Evolutionary conservation across 2,797 vertebrate species (phyloP).

Genomic region (Potorous gilbertii): DNA sequence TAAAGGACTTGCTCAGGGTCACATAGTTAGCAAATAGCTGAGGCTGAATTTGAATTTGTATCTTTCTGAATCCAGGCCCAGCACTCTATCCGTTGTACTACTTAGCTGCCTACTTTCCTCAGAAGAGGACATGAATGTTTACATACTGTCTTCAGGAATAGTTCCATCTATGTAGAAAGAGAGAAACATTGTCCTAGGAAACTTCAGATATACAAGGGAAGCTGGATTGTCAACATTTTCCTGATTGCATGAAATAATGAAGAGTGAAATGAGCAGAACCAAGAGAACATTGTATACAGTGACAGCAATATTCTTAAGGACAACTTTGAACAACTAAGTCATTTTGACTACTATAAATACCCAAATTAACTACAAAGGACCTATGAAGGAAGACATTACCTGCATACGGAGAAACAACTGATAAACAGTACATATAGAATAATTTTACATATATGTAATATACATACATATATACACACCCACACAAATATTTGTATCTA

Average conservation of each 20-base stretch:
- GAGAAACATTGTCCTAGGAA: background rate
- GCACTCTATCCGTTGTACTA: background rate
- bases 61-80: background rate
- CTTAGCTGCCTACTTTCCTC: background rate
- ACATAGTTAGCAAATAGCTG: background rate
- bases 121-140: background rate
- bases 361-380: background rate
- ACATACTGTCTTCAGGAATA: background rate
- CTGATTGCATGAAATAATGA: background rate
- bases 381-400: background rate
- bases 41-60: background rate
- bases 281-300: background rate
- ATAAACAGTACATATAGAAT: background rate
- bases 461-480: background rate
- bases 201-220: background rate
- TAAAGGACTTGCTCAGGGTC: background rate
- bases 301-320: background rate
- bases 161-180: background rate
- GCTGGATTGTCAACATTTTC: background rate
- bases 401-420: background rate
- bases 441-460: background rate
- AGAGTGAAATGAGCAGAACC: background rate
- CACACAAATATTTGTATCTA: background rate
- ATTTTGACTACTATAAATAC: background rate
- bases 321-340: background rate